These are phyloP conservation scores for Solenopsis invicta DNA, from an alignment of 1,140 invertebrate species.

Conservation along the genomic window DNA sequence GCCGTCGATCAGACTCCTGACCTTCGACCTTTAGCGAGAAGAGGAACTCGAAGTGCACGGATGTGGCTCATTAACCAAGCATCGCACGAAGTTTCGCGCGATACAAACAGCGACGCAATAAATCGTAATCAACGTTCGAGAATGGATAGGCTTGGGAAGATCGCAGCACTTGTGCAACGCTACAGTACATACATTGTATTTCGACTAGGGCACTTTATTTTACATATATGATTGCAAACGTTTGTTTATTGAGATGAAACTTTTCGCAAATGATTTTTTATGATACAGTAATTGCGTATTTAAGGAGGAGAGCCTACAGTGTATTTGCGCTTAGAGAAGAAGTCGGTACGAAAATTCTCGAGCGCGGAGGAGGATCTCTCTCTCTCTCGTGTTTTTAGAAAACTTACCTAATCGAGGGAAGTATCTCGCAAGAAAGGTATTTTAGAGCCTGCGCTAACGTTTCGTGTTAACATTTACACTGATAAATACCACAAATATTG, in stretches of 20 bases:
- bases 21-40: constrained; percentile 53
- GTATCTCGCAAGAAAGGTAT: constrained; percentile 37
- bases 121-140: constrained; percentile 55
- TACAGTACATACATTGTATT: background rate
- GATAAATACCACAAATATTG: constrained; percentile 56
- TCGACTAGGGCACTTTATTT: background rate
- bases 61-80: constrained; percentile 63
- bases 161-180: background rate
- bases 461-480: constrained; percentile 43
- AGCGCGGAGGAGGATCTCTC: constrained; percentile 8
- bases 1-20: constrained; percentile 48
- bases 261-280: background rate
- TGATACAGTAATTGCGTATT: background rate
- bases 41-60: constrained; percentile 58
- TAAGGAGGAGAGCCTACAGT: background rate
- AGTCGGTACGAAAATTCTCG: constrained; percentile 35
- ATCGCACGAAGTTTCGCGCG: constrained; percentile 55
- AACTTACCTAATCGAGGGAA: constrained; percentile 37
- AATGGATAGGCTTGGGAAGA: constrained; percentile 37
- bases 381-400: background rate
- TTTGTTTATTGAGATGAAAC: background rate
- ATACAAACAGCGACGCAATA: constrained; percentile 60
- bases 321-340: constrained; percentile 44
- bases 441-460: constrained; percentile 33
- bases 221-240: background rate